A percentile compares a stretch with the other conserved stretches of the same genome.
phyloP scores from a whole-genome alignment of 1,140 invertebrate species.

The Wasmannia auropunctata region DNA sequence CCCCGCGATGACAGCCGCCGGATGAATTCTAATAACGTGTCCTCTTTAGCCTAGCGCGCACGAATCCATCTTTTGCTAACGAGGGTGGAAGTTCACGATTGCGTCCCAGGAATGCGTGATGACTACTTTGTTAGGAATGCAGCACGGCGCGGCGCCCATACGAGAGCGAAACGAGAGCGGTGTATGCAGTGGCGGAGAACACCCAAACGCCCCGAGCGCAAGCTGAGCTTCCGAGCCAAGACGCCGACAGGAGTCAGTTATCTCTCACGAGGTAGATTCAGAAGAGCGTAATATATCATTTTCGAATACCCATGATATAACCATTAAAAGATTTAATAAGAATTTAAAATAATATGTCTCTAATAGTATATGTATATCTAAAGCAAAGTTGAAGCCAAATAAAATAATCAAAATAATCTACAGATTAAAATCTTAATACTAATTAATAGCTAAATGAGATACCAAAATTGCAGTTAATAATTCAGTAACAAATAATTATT shows the following conservation, averaged over 20 bases:
- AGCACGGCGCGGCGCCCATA: slow-evolving; percentile 62
- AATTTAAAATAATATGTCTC: not conserved
- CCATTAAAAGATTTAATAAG: not conserved
- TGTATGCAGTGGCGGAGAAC: slow-evolving; percentile 38
- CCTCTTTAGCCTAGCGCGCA: slow-evolving; percentile 77
- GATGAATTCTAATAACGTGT: slow-evolving; percentile 83
- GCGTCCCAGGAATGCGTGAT: slow-evolving; percentile 83
- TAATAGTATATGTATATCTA: not conserved
- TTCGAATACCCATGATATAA: not conserved
- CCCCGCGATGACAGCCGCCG: slow-evolving; percentile 19
- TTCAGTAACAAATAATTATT: not conserved
- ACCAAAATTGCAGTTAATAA: not conserved
- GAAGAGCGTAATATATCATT: not conserved
- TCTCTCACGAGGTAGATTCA: not conserved
- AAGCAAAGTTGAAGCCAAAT: not conserved
- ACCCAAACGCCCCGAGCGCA: not conserved
- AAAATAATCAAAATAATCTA: not conserved
- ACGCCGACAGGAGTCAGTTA: not conserved
- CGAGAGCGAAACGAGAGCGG: slow-evolving; percentile 65
- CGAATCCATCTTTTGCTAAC: slow-evolving; percentile 78
- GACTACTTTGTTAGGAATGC: slow-evolving; percentile 83
- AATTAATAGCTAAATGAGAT: not conserved
- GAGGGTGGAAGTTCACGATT: slow-evolving; percentile 81
- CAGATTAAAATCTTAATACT: not conserved
- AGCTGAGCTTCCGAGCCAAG: slow-evolving; percentile 20